Percentiles rank a stretch among this genome's conserved stretches.
Conservation (phyloP, 2,797 vertebrate species). For the Synanceia verrucosa region DNA sequence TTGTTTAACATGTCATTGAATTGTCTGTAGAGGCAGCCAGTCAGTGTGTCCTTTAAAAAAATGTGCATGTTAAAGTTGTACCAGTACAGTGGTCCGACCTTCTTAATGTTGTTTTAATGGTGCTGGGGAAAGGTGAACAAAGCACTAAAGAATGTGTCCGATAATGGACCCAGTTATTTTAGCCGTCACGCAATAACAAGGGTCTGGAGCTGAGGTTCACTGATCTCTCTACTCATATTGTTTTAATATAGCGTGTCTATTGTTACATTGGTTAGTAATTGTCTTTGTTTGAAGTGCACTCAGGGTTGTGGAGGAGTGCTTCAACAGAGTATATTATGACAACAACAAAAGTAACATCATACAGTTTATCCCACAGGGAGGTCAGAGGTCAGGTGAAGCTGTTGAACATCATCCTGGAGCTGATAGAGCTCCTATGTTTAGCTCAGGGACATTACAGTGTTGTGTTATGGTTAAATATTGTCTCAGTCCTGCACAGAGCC, state of each 20-base stretch:
- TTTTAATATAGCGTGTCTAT: neutral
- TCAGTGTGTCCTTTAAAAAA: neutral
- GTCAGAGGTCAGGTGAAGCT: slow-evolving; percentile 18
- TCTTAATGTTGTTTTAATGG: neutral
- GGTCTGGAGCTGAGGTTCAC: slow-evolving; percentile 46
- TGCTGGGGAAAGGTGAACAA: no score
- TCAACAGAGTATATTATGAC: neutral
- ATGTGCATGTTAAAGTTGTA: neutral
- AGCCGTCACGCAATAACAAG: slow-evolving; percentile 30
- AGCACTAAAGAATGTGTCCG: slow-evolving; percentile 23
- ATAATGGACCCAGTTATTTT: slow-evolving; percentile 37
- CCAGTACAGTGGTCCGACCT: neutral
- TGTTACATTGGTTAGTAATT: neutral
- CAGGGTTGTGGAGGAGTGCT: neutral
- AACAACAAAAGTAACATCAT: neutral
- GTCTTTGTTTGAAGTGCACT: neutral
- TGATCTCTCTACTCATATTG: neutral
- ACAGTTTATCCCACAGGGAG: neutral
- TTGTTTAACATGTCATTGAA: neutral
- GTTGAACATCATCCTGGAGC: neutral
- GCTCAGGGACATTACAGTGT: neutral
- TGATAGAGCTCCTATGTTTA: neutral
- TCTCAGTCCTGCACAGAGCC: neutral
- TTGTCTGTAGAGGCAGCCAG: neutral
- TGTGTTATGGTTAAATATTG: neutral